Percentiles rank a stretch among this genome's conserved stretches.
These are phyloP conservation scores for Penaeus vannamei DNA, from an alignment of 1,140 invertebrate species.

Conservation along the genomic window DNA sequence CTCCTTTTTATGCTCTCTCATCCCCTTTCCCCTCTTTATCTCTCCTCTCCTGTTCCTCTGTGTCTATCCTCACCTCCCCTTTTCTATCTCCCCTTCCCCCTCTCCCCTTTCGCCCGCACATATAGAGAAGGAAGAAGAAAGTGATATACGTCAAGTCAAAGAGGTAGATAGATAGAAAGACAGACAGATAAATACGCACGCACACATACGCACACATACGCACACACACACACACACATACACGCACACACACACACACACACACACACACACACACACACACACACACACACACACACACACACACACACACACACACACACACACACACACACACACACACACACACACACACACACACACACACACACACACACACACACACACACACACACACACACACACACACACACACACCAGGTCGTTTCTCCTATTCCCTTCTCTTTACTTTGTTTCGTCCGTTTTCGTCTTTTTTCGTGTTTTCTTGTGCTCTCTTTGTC, in stretches of 20 bases:
- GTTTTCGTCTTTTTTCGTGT: too few species aligned
- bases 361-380: neutral
- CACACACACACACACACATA: slow-evolving; percentile 40
- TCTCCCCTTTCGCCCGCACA: neutral
- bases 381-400: slow-evolving; percentile 24
- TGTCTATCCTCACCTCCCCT: too few species aligned
- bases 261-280: neutral
- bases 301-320: neutral
- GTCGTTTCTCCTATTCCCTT: neutral
- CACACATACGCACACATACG: neutral
- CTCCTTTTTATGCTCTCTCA: neutral
- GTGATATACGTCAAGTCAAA: neutral
- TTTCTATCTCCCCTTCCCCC: neutral
- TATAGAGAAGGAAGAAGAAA: neutral
- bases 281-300: neutral
- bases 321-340: slow-evolving; percentile 2
- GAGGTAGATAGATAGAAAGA: neutral
- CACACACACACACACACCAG: slow-evolving; percentile 18
- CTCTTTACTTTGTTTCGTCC: too few species aligned
- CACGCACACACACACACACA: neutral
- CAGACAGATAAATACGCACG: neutral
- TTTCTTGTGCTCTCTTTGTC: neutral
- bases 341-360: neutral
- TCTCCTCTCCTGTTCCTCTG: neutral
- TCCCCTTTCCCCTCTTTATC: neutral